Percentiles rank a stretch among this genome's conserved stretches.
phyloP scores from a whole-genome alignment of 2,113 vertebrate species.

The Xenotilapia longispinis region DNA sequence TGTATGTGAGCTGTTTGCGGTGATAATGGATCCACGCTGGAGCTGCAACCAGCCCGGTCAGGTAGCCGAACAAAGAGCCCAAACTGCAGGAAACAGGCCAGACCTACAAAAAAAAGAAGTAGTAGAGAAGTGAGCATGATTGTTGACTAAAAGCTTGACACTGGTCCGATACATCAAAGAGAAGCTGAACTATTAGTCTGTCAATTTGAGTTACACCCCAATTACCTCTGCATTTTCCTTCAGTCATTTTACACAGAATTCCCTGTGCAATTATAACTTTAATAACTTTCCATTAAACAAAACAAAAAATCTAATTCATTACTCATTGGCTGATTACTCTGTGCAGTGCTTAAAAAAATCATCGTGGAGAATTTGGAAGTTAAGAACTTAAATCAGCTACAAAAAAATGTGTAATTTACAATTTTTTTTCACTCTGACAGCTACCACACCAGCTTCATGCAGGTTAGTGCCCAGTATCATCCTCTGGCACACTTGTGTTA shows the following conservation, averaged over 20 bases:
- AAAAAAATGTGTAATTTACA: not conserved
- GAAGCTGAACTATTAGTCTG: not conserved
- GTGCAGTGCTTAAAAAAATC: not conserved
- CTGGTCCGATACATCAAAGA: not conserved
- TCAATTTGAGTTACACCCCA: not conserved
- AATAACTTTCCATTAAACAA: not conserved
- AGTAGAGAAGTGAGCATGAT: not conserved
- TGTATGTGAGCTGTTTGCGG: constrained; percentile 92
- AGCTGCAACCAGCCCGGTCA: constrained; percentile 83
- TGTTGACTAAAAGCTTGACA: not conserved
- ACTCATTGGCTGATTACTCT: not conserved
- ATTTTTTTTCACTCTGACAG: not conserved
- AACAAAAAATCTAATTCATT: not conserved
- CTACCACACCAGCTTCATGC: not conserved
- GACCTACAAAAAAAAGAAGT: constrained; percentile 68
- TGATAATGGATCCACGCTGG: constrained; percentile 94
- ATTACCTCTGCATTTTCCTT: not conserved
- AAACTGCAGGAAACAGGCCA: constrained; percentile 97
- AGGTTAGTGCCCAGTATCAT: not conserved
- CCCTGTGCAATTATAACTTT: not conserved
- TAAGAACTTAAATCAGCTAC: not conserved
- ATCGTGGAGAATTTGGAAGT: not conserved
- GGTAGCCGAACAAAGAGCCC: constrained; percentile 84
- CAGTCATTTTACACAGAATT: not conserved
- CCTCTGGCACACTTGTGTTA: not conserved